Evolutionary conservation across 2,113 vertebrate genomes (phyloP).

Genomic region (Syrrhaptes paradoxus): DNA sequence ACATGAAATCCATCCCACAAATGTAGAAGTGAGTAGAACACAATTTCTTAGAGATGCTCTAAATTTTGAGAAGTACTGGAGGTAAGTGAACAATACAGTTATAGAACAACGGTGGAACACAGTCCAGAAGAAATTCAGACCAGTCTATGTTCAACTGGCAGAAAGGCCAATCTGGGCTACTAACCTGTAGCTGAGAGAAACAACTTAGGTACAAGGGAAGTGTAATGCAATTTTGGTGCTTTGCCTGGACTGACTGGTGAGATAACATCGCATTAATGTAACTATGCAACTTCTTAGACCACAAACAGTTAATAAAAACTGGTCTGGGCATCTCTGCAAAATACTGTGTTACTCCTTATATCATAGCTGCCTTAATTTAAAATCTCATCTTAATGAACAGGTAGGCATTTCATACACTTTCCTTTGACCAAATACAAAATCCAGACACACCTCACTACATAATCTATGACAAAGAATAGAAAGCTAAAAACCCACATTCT

Average conservation of each 20-base stretch:
- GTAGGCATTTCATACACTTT: neutral
- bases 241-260: fast-evolving
- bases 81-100: neutral
- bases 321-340: neutral
- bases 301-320: neutral
- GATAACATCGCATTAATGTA: neutral
- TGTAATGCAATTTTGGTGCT: fast-evolving
- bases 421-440: neutral
- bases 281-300: neutral
- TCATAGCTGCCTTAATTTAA: neutral
- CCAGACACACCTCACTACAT: neutral
- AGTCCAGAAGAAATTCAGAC: neutral
- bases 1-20: neutral
- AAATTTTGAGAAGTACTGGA: neutral
- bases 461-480: neutral
- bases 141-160: fast-evolving
- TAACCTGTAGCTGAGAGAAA: neutral
- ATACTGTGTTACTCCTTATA: neutral
- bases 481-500: neutral
- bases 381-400: neutral
- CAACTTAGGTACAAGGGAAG: neutral
- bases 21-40: fast-evolving
- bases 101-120: neutral
- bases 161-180: neutral
- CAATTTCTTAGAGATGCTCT: neutral